phyloP scores from a whole-genome alignment of 2,888 invertebrate genomes.

The Acronicta psi region DNA sequence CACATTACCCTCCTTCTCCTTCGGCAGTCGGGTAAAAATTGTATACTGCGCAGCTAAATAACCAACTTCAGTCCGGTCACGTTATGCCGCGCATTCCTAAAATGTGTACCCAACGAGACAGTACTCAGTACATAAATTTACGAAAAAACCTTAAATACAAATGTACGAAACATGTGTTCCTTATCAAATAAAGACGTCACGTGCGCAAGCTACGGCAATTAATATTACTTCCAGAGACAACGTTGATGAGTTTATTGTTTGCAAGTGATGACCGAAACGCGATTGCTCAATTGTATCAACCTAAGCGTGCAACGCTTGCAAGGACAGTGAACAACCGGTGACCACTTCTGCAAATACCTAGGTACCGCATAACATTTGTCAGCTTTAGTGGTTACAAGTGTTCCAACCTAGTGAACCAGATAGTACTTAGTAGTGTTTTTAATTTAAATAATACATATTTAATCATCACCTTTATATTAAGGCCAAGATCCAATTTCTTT shows the following conservation, averaged over 20 bases:
- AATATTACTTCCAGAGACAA: constrained; percentile 75
- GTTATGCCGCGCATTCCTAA: too few species aligned
- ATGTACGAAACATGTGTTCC: constrained; percentile 51
- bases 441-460: constrained; percentile 39
- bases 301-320: constrained; percentile 69
- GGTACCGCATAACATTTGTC: constrained; percentile 27
- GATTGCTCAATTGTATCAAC: constrained; percentile 75
- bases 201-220: constrained; percentile 72
- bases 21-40: too few species aligned
- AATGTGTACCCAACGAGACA: neutral
- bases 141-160: constrained; percentile 47
- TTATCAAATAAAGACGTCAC: constrained; percentile 65
- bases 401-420: constrained; percentile 2
- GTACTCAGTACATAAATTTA: constrained; percentile 41
- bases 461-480: constrained; percentile 29
- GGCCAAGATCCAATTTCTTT: constrained; percentile 24
- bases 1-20: too few species aligned
- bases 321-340: constrained; percentile 70
- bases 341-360: constrained; percentile 58
- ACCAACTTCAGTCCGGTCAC: too few species aligned
- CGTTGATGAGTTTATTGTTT: constrained; percentile 85
- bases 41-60: too few species aligned
- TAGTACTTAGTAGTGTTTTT: constrained; percentile 7
- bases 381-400: constrained; percentile 8
- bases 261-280: constrained; percentile 78